These are phyloP conservation scores for Campoletis sonorensis DNA, from an alignment of 1,140 invertebrate genomes.

Conservation along the genomic window DNA sequence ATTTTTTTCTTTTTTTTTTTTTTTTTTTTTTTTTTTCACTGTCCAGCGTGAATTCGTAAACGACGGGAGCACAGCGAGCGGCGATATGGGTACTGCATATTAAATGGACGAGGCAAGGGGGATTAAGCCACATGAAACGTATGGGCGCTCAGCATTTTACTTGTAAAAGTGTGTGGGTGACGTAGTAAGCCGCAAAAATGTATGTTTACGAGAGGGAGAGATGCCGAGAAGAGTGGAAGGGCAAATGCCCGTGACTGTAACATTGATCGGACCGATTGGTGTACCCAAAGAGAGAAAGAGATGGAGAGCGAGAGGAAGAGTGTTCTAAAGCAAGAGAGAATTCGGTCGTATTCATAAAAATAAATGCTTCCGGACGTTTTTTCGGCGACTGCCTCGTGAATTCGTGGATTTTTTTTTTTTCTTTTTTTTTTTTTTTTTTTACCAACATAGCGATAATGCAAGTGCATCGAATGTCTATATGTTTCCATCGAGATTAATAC, in stretches of 20 bases:
- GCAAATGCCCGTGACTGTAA: slow-evolving; percentile 26
- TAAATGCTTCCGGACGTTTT: slow-evolving; percentile 15
- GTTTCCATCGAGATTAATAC: not conserved
- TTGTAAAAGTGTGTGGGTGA: slow-evolving; percentile 61
- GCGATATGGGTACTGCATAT: slow-evolving; percentile 66
- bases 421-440: too few relatives aligned
- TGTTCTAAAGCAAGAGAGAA: slow-evolving; percentile 13
- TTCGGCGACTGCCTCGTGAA: not conserved
- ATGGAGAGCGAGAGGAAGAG: not conserved
- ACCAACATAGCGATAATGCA: not conserved
- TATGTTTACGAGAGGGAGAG: slow-evolving; percentile 58
- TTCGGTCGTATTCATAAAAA: slow-evolving; percentile 31
- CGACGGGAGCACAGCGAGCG: slow-evolving; percentile 54
- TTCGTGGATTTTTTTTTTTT: not conserved
- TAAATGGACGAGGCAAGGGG: slow-evolving; percentile 67
- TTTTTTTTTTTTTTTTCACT: slow-evolving; percentile 50
- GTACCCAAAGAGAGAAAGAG: not conserved
- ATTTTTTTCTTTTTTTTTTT: slow-evolving; percentile 61
- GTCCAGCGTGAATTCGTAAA: slow-evolving; percentile 68
- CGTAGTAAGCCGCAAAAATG: slow-evolving; percentile 60
- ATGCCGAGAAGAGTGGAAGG: slow-evolving; percentile 13
- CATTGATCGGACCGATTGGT: slow-evolving; percentile 45
- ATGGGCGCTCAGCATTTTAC: slow-evolving; percentile 60
- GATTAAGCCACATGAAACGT: slow-evolving; percentile 63
- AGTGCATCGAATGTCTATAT: not conserved